phyloP scores from a whole-genome alignment of 2,888 invertebrate genomes.

The Dusona sp. region DNA sequence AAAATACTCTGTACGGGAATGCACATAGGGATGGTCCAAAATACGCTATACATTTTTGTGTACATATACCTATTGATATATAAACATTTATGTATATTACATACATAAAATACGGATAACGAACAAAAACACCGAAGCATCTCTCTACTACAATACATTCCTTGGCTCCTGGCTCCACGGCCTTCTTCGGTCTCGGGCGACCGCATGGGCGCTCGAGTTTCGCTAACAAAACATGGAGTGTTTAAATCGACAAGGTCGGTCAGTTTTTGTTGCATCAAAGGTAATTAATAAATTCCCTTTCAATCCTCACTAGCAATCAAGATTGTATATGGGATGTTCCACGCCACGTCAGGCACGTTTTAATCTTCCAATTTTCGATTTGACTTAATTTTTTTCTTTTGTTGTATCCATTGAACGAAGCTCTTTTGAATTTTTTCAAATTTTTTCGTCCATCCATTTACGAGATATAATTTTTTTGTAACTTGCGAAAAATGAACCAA shows the following conservation, averaged over 20 bases:
- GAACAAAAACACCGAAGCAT: slow-evolving; percentile 15
- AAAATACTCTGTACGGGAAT: neutral
- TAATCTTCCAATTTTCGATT: no score
- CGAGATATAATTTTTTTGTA: no score
- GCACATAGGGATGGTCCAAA: neutral
- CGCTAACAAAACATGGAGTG: slow-evolving; percentile 55
- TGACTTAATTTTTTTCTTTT: no score
- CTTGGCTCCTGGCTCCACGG: slow-evolving; percentile 56
- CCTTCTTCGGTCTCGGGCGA: slow-evolving; percentile 56
- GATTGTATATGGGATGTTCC: neutral
- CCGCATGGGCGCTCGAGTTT: slow-evolving; percentile 56
- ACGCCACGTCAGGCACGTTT: no score
- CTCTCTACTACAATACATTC: slow-evolving; percentile 56
- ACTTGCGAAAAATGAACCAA: no score
- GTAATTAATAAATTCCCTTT: slow-evolving; percentile 59
- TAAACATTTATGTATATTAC: neutral
- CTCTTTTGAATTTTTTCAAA: no score
- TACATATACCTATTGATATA: no score
- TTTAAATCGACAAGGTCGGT: slow-evolving; percentile 57
- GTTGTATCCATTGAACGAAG: no score
- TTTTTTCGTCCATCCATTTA: no score
- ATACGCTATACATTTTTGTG: neutral
- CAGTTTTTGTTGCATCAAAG: slow-evolving; percentile 55
- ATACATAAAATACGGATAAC: slow-evolving; percentile 54
- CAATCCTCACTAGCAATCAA: slow-evolving; percentile 38